Conservation (phyloP, 2,888 invertebrate species). For the Xiphydria camelus region DNA sequence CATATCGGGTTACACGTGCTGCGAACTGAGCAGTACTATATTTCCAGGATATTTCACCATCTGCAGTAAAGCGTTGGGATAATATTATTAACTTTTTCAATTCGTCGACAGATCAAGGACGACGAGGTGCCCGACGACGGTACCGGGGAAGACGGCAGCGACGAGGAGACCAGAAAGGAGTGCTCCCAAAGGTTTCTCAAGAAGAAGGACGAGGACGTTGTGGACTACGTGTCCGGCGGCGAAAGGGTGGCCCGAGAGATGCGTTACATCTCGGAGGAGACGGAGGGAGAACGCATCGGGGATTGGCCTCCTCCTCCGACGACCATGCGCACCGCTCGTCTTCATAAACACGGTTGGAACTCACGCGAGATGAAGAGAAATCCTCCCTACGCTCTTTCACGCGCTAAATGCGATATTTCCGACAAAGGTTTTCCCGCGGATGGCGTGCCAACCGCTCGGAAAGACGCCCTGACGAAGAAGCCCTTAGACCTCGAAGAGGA, state of each 20-base stretch:
- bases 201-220: constrained; percentile 78
- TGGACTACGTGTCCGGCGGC: constrained; percentile 82
- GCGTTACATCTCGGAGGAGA: constrained; percentile 79
- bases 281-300: constrained; percentile 74
- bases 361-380: too few relatives aligned
- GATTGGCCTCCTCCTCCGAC: constrained; percentile 51
- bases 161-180: constrained; percentile 56
- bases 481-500: constrained; percentile 86
- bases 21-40: too few relatives aligned
- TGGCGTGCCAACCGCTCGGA: constrained; percentile 64
- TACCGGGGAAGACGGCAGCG: constrained; percentile 52
- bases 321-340: constrained; percentile 41
- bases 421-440: constrained; percentile 44
- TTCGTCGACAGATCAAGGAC: constrained; percentile 65
- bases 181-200: constrained; percentile 68
- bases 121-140: constrained; percentile 66
- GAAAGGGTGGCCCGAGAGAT: constrained; percentile 79
- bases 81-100: too few relatives aligned
- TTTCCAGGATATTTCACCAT: too few relatives aligned
- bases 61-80: too few relatives aligned
- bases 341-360: constrained; percentile 42
- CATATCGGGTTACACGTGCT: too few relatives aligned
- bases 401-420: background rate
- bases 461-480: constrained; percentile 79
- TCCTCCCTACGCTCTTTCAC: too few relatives aligned